Percentiles rank a stretch among this genome's conserved stretches.
Conservation (phyloP, 2,888 invertebrate species). For the Trichacis sp. region DNA sequence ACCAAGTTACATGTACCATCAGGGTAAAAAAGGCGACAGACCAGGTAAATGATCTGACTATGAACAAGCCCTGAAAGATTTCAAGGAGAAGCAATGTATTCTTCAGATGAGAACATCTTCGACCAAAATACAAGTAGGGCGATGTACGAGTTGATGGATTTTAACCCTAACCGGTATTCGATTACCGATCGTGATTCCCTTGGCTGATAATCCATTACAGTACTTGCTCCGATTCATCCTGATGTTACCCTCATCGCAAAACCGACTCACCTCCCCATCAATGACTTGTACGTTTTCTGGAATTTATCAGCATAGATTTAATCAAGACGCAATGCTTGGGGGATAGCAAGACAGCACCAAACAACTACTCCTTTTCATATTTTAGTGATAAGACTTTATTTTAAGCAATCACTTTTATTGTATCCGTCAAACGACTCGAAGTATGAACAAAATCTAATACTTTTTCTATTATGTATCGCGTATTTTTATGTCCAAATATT, state of each 20-base stretch:
- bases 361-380: too few relatives aligned
- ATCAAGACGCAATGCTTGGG: too few relatives aligned
- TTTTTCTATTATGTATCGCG: too few relatives aligned
- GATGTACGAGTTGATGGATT: conserved; percentile 60
- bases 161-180: conserved; percentile 62
- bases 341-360: too few relatives aligned
- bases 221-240: conserved; percentile 55
- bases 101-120: conserved; percentile 15
- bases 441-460: too few relatives aligned
- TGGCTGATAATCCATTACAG: conserved; percentile 62
- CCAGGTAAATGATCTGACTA: conserved; percentile 14
- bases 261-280: conserved; percentile 44
- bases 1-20: background rate
- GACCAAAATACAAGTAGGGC: conserved; percentile 36
- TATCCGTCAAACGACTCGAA: too few relatives aligned
- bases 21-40: background rate
- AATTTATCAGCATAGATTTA: conserved; percentile 59
- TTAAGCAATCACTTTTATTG: too few relatives aligned
- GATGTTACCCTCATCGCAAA: conserved; percentile 21
- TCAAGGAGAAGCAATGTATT: conserved; percentile 6
- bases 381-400: too few relatives aligned
- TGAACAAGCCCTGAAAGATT: conserved; percentile 2
- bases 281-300: conserved; percentile 59
- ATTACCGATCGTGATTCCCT: conserved; percentile 46
- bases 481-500: too few relatives aligned